Percentiles rank a stretch among this genome's conserved stretches.
These are phyloP conservation scores for Ectropis crepuscularia DNA, from an alignment of 2,888 invertebrate genomes.

Conservation along the genomic window DNA sequence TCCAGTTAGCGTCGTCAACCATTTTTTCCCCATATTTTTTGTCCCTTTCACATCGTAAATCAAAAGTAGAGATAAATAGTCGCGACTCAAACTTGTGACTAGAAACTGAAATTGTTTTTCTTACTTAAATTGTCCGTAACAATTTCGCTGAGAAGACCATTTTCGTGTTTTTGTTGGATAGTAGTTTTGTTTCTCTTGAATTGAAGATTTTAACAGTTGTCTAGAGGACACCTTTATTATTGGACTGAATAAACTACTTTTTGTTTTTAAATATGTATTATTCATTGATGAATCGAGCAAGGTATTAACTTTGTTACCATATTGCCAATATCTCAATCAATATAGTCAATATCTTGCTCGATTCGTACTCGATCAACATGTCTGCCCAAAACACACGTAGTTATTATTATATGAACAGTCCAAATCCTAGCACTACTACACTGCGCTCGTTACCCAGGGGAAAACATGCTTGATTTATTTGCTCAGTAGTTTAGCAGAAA, in stretches of 20 bases:
- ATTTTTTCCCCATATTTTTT: slow-evolving; percentile 21
- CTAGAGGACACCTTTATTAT: slow-evolving; percentile 4
- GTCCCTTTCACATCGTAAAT: slow-evolving; percentile 28
- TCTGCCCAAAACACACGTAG: too few relatives aligned
- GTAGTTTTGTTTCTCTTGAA: slow-evolving; percentile 12
- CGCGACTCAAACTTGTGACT: slow-evolving; percentile 11
- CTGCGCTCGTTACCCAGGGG: too few relatives aligned
- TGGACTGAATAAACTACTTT: background rate
- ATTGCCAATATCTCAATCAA: too few relatives aligned
- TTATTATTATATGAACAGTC: too few relatives aligned
- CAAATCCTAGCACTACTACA: too few relatives aligned
- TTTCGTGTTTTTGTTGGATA: slow-evolving; percentile 17
- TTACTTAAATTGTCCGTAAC: slow-evolving; percentile 12
- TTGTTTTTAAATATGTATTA: too few relatives aligned
- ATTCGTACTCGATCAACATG: too few relatives aligned
- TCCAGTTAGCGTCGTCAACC: slow-evolving; percentile 17
- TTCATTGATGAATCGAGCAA: too few relatives aligned
- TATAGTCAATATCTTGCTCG: too few relatives aligned
- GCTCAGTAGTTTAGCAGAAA: too few relatives aligned
- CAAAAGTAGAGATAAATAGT: slow-evolving; percentile 27
- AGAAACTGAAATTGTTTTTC: slow-evolving; percentile 24
- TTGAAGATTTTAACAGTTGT: slow-evolving; percentile 1
- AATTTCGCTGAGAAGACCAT: slow-evolving; percentile 2
- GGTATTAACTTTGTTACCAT: too few relatives aligned
- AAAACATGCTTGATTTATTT: too few relatives aligned